Conservation (phyloP, 2,797 vertebrate genomes). For the Merluccius polli region DNA sequence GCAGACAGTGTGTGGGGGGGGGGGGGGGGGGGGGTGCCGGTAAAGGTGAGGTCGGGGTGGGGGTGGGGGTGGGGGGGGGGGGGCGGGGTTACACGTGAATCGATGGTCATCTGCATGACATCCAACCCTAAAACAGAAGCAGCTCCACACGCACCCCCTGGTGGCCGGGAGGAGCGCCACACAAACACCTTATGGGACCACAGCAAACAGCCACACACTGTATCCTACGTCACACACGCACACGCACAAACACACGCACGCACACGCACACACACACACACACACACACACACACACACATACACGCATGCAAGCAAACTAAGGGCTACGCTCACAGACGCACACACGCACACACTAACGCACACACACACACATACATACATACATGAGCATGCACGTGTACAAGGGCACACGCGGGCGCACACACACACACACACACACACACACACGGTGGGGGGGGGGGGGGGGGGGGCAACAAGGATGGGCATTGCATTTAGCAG, state of each 20-base stretch:
- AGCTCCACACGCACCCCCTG: neutral
- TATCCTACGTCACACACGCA: neutral
- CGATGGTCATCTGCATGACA: neutral
- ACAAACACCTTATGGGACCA: conserved; percentile 50
- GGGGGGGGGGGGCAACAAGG: conserved; percentile 31
- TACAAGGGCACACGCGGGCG: conserved; percentile 22
- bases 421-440: conserved; percentile 23
- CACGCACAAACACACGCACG: neutral
- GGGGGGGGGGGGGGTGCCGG: neutral
- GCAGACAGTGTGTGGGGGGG: neutral
- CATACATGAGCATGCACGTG: conserved; percentile 53
- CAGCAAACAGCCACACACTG: neutral
- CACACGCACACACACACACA: neutral
- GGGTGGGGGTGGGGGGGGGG: neutral
- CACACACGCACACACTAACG: neutral
- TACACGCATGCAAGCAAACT: neutral
- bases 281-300: neutral
- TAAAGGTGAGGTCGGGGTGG: too few species aligned
- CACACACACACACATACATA: neutral
- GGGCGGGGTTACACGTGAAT: neutral
- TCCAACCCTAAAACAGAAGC: neutral
- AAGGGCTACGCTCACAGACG: neutral
- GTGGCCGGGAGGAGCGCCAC: conserved; percentile 49
- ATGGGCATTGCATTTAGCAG: conserved; percentile 61
- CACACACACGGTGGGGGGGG: conserved; percentile 34